phyloP scores from a whole-genome alignment of 2,113 vertebrate genomes.

The Lepus timidus region DNA sequence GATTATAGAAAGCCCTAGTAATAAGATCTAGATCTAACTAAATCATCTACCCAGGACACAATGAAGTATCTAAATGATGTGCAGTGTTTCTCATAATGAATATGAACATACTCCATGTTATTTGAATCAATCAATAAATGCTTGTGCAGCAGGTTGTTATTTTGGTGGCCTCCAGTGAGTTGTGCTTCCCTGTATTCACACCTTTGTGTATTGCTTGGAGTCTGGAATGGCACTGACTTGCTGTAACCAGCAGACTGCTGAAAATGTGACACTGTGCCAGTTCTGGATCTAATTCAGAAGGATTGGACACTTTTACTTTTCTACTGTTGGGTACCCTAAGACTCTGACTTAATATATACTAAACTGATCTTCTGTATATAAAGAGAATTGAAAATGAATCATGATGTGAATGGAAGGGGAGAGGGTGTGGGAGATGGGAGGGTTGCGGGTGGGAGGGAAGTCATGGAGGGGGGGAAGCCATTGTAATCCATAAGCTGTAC shows the following conservation, averaged over 20 bases:
- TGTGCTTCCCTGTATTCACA: background rate
- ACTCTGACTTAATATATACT: background rate
- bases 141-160: background rate
- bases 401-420: too few relatives aligned
- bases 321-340: background rate
- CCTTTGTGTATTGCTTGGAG: background rate
- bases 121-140: conserved; percentile 12
- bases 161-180: background rate
- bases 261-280: background rate
- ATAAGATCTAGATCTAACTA: background rate
- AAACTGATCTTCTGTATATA: too few relatives aligned
- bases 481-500: too few relatives aligned
- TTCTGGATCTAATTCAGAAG: background rate
- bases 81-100: background rate
- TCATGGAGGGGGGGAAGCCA: too few relatives aligned
- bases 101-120: background rate
- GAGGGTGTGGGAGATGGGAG: too few relatives aligned
- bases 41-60: background rate
- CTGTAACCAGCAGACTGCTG: background rate
- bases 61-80: background rate
- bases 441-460: too few relatives aligned
- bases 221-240: background rate
- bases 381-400: too few relatives aligned
- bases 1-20: background rate
- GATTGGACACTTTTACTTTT: background rate